These are phyloP conservation scores for Trichechus manatus DNA, from an alignment of 2,113 vertebrate species.

Conservation along the genomic window DNA sequence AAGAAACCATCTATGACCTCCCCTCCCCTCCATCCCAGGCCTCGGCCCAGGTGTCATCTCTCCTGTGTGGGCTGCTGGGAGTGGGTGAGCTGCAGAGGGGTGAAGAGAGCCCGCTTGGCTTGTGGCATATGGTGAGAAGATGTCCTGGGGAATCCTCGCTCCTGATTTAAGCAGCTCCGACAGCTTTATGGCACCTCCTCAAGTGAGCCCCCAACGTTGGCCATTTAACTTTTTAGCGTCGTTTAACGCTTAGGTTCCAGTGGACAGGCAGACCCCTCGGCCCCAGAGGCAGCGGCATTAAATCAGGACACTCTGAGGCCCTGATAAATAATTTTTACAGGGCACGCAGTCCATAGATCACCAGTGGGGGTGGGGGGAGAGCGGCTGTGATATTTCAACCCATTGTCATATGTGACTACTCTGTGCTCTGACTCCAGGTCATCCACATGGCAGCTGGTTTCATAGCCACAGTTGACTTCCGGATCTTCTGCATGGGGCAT, in stretches of 20 bases:
- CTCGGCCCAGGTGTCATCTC: neutral
- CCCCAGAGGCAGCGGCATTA: conserved; percentile 88
- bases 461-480: neutral
- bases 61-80: neutral
- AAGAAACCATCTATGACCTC: neutral
- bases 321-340: conserved; percentile 90
- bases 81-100: neutral
- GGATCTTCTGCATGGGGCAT: neutral
- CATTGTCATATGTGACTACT: conserved; percentile 86
- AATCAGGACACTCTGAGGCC: conserved; percentile 87
- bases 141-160: conserved; percentile 84
- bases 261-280: conserved; percentile 82
- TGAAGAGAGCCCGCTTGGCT: conserved; percentile 51
- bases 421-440: conserved; percentile 72
- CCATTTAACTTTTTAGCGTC: conserved; percentile 88
- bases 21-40: neutral
- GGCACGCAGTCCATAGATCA: conserved; percentile 88
- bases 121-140: conserved; percentile 83
- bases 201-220: conserved; percentile 86
- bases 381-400: conserved; percentile 87
- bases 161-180: conserved; percentile 88
- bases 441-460: conserved; percentile 56
- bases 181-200: conserved; percentile 87
- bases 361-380: conserved; percentile 80
- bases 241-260: conserved; percentile 84